Evolutionary conservation across 2,113 vertebrate species (phyloP), one percentile per base, ranked within the genome.

Genomic region (Spea bombifrons): DNA sequence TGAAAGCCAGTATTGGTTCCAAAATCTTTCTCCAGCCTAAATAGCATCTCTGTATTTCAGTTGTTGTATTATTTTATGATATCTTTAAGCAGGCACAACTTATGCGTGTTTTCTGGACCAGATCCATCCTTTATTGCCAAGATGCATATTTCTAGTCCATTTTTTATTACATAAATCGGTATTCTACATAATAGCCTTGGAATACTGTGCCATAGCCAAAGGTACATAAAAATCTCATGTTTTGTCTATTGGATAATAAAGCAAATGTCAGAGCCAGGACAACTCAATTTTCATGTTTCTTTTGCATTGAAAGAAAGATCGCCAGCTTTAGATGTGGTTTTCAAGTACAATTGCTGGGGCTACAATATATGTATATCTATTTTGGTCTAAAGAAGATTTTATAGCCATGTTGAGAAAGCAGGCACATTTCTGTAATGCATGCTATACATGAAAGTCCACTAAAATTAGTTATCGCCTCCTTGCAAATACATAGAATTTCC

Each of bases 241-340:
- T 79, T 66, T 79, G 77, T 73, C 70, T 79, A 57, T 66, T 79
- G 70, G 77, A 79, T 65, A 79, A 79, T 71, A 73, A 73, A 66
- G 61, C 63, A 43, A 2, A 10, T 12, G 44, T 30, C 10, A 45
- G 43, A 73, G 77, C 77, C 77, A 79, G 57, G 72, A 57, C 49
- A 49, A 67, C 70, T 79, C 70, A 50, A 59, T 79, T 73, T 73
- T 66, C 77, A 72, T 66, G 76, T 73, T 73, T 73, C 50, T 43
- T 71, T 73, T 45, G 48, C 50, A 72, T 47, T 72, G 17, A 30
- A 79, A 50, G 47, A 76, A 45, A 55, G 53, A 59, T 55, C 76
- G 71, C 48, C 59, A 55, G 61, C n/a, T 76, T 69, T 76, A 76
- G 66, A 49, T 55, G 52, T 63, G 67, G 67, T 75, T 50, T 65